phyloP scores from a whole-genome alignment of 2,113 vertebrate species.

The Pollachius pollachius region DNA sequence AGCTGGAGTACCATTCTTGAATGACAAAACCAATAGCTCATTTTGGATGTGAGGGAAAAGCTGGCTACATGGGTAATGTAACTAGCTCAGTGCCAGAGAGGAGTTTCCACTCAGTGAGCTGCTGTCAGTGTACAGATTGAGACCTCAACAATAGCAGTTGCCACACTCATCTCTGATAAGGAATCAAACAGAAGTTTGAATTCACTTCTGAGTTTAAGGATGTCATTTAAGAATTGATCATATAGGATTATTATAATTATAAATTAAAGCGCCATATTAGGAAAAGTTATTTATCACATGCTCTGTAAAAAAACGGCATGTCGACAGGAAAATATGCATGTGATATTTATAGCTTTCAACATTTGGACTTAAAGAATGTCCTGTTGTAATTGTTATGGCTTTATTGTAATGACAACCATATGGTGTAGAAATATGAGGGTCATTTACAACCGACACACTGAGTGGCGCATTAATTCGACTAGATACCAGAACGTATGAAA shows the following conservation, averaged over 20 bases:
- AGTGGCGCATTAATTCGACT: neutral
- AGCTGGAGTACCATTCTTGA: slow-evolving; percentile 11
- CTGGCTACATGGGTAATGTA: slow-evolving; percentile 15
- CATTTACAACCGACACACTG: neutral
- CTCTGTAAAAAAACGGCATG: neutral
- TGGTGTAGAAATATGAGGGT: neutral
- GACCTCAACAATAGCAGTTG: too few species aligned
- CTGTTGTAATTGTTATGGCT: too few species aligned
- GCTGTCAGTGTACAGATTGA: too few species aligned
- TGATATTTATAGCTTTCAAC: slow-evolving; percentile 15
- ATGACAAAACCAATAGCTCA: slow-evolving; percentile 27
- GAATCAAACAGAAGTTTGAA: too few species aligned
- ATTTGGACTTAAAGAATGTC: slow-evolving; percentile 29
- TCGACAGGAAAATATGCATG: neutral
- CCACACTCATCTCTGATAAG: too few species aligned
- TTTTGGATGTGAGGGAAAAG: neutral
- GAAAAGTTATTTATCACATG: too few species aligned
- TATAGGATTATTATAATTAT: too few species aligned
- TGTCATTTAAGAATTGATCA: too few species aligned
- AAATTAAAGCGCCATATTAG: too few species aligned
- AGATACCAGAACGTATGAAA: neutral
- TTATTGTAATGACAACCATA: neutral
- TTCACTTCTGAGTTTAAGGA: too few species aligned
- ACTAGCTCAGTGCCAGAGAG: too few species aligned
- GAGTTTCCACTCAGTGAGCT: slow-evolving; percentile 19